Conservation (phyloP, 2,888 invertebrate genomes). For the Ephialtes manifestator region DNA sequence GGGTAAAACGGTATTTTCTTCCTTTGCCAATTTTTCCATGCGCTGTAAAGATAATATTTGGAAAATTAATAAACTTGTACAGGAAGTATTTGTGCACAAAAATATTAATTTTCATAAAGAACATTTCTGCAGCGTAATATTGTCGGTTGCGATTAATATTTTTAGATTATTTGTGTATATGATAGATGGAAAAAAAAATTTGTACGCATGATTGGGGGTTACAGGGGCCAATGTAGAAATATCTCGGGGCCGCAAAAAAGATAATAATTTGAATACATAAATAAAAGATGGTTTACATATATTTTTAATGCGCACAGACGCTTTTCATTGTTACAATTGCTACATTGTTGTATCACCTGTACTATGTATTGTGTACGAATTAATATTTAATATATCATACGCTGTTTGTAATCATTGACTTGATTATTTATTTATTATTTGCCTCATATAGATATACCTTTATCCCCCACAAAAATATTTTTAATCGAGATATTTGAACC, state of each 20-base stretch:
- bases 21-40: constrained; percentile 47
- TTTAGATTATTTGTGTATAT: constrained; percentile 45
- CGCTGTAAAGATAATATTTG: background rate
- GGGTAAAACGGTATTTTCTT: constrained; percentile 34
- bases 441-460: background rate
- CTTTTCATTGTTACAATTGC: constrained; percentile 45
- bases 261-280: constrained; percentile 20
- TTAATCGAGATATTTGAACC: constrained; percentile 37
- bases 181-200: constrained; percentile 20
- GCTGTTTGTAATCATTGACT: constrained; percentile 34
- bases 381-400: constrained; percentile 66
- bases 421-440: constrained; percentile 20
- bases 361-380: constrained; percentile 60
- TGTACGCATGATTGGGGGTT: constrained; percentile 37
- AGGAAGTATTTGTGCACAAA: background rate
- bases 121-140: background rate
- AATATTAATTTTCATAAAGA: background rate
- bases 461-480: background rate
- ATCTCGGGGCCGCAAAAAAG: constrained; percentile 27
- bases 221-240: constrained; percentile 50
- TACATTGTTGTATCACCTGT: constrained; percentile 47
- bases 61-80: background rate
- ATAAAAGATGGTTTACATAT: constrained; percentile 31
- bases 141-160: constrained; percentile 38
- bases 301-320: constrained; percentile 34